These are phyloP conservation scores for Andrena flavipes DNA, from an alignment of 2,888 invertebrate species.

Conservation along the genomic window DNA sequence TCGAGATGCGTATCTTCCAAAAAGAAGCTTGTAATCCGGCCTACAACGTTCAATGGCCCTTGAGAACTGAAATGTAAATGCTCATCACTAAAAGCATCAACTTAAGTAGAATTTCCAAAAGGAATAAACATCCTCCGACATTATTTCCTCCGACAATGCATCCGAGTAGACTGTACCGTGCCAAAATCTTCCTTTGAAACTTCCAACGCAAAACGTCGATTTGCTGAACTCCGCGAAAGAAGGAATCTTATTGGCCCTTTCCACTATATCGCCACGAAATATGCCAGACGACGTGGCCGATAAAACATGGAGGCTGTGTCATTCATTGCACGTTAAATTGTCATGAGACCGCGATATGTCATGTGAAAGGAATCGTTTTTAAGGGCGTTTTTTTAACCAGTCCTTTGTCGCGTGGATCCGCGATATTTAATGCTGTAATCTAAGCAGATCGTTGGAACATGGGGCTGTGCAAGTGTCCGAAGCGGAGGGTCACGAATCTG, in stretches of 20 bases:
- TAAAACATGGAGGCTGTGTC: conserved; percentile 50
- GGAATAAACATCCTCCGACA: too few relatives aligned
- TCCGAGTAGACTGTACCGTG: too few relatives aligned
- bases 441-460: conserved; percentile 85
- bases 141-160: too few relatives aligned
- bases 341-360: conserved; percentile 39
- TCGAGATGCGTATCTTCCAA: too few relatives aligned
- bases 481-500: conserved; percentile 97
- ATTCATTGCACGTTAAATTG: conserved; percentile 35
- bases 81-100: too few relatives aligned
- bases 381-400: conserved; percentile 11
- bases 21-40: too few relatives aligned
- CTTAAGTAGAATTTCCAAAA: too few relatives aligned
- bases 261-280: conserved; percentile 24
- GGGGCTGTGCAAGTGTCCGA: conserved; percentile 99
- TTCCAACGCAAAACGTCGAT: conserved; percentile 11
- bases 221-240: not conserved
- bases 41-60: too few relatives aligned
- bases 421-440: conserved; percentile 32
- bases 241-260: conserved; percentile 51
- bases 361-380: conserved; percentile 10
- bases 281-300: conserved; percentile 76
- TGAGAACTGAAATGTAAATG: too few relatives aligned
- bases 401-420: not conserved
- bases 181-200: not conserved